phyloP scores from a whole-genome alignment of 2,797 vertebrate species.

The Orestias chungarensis region DNA sequence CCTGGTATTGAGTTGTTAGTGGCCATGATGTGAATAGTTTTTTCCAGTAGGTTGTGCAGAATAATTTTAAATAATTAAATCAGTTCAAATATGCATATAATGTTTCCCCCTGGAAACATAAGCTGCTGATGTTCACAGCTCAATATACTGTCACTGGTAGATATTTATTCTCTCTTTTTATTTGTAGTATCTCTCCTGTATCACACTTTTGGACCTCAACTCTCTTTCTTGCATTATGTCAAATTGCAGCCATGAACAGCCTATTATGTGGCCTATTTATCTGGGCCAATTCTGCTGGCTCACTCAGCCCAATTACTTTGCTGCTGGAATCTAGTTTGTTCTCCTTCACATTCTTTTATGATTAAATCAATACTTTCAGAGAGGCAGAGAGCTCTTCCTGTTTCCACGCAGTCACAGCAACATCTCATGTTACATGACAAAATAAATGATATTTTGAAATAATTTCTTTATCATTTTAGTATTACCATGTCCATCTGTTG shows the following conservation, averaged over 20 bases:
- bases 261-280: conserved; percentile 85
- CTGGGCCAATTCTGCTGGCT: conserved; percentile 76
- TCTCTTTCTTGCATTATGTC: conserved; percentile 78
- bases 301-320: conserved; percentile 81
- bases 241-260: conserved; percentile 81
- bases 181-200: conserved; percentile 18
- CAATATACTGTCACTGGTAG: no score
- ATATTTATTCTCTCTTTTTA: neutral
- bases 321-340: conserved; percentile 67
- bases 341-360: conserved; percentile 63
- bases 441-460: conserved; percentile 6
- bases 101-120: neutral
- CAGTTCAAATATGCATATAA: neutral
- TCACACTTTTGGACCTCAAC: conserved; percentile 23
- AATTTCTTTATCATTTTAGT: neutral
- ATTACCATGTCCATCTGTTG: neutral
- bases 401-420: conserved; percentile 26
- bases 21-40: neutral
- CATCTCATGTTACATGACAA: conserved; percentile 41
- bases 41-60: neutral
- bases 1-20: neutral
- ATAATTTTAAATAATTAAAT: neutral
- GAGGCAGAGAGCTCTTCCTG: conserved; percentile 37
- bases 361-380: conserved; percentile 67
- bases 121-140: neutral